phyloP scores from a whole-genome alignment of 1,140 invertebrate genomes.

The Microplitis mediator region DNA sequence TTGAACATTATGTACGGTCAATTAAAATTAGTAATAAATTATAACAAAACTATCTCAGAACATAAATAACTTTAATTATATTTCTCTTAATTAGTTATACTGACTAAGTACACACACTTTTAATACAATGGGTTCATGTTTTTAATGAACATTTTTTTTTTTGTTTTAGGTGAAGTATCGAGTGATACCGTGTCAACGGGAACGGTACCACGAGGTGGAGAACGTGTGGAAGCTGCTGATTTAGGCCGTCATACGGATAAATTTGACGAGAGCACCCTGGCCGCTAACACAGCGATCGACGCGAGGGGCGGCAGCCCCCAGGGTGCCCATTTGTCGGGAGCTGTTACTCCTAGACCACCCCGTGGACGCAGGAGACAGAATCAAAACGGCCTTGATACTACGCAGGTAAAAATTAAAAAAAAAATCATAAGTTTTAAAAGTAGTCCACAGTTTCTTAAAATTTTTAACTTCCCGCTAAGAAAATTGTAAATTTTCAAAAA shows the following conservation, averaged over 20 bases:
- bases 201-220: slow-evolving; percentile 50
- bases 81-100: too few relatives aligned
- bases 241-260: slow-evolving; percentile 57
- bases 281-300: slow-evolving; percentile 59
- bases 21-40: too few relatives aligned
- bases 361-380: slow-evolving; percentile 55
- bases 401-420: slow-evolving; percentile 46
- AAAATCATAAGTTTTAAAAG: too few relatives aligned
- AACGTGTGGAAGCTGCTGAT: slow-evolving; percentile 59
- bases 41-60: too few relatives aligned
- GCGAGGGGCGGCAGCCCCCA: slow-evolving; percentile 61
- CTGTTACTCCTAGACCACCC: slow-evolving; percentile 55
- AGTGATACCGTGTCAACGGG: slow-evolving; percentile 54
- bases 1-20: too few relatives aligned
- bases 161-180: slow-evolving; percentile 57
- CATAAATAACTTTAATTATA: too few relatives aligned
- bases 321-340: slow-evolving; percentile 53
- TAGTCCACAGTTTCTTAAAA: too few relatives aligned
- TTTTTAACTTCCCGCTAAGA: too few relatives aligned
- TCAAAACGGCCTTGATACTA: slow-evolving; percentile 59
- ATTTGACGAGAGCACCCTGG: slow-evolving; percentile 59
- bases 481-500: too few relatives aligned
- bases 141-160: slow-evolving; percentile 6
- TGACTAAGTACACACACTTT: too few relatives aligned
- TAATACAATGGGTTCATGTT: too few relatives aligned